phyloP scores from a whole-genome alignment of 2,888 invertebrate genomes.

The Epistrophe eligans region DNA sequence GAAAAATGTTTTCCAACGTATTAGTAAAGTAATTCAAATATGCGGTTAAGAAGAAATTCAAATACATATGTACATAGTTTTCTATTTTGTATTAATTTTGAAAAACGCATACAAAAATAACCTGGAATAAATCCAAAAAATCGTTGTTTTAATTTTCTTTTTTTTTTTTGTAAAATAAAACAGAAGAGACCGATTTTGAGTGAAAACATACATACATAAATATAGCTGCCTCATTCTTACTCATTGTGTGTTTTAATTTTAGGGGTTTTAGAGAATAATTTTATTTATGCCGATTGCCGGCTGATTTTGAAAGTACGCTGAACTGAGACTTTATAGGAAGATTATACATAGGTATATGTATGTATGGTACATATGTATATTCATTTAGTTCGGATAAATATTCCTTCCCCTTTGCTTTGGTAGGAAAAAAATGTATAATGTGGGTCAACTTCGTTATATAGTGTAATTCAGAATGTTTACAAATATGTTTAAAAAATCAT shows the following conservation, averaged over 20 bases:
- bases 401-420: slow-evolving; percentile 3
- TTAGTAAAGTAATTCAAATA: slow-evolving; percentile 14
- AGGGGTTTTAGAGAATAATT: slow-evolving; percentile 25
- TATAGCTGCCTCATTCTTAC: background rate
- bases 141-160: slow-evolving; percentile 46
- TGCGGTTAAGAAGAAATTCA: slow-evolving; percentile 23
- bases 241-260: background rate
- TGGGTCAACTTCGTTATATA: slow-evolving; percentile 23
- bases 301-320: slow-evolving; percentile 69
- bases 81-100: slow-evolving; percentile 8
- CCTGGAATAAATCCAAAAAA: slow-evolving; percentile 68
- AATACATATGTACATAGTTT: background rate
- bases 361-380: background rate
- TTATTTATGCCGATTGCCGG: slow-evolving; percentile 52
- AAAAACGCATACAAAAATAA: slow-evolving; percentile 50
- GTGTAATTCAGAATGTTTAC: no score
- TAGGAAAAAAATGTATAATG: slow-evolving; percentile 9
- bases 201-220: background rate
- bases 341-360: slow-evolving; percentile 5
- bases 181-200: background rate
- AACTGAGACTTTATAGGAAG: slow-evolving; percentile 54
- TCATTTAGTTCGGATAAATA: background rate
- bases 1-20: slow-evolving; percentile 22
- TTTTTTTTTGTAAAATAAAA: slow-evolving; percentile 21
- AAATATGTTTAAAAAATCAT: background rate